These are phyloP conservation scores for Strix uralensis DNA, from an alignment of 2,113 vertebrate genomes.

Conservation along the genomic window DNA sequence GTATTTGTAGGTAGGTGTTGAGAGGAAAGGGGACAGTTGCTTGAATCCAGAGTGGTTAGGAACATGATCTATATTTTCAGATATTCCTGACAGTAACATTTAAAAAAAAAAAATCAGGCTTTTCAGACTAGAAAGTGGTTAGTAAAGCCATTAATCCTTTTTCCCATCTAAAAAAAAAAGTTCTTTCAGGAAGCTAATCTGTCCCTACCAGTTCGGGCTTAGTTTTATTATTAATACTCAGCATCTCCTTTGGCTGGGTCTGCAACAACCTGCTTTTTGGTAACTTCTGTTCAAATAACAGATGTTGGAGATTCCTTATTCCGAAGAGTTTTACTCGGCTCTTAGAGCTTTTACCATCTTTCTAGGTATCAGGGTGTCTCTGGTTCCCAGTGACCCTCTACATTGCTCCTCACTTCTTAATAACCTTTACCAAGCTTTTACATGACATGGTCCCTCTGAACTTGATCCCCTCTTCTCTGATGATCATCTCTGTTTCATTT, in stretches of 20 bases:
- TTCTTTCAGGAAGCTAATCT: background rate
- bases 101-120: background rate
- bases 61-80: accelerated
- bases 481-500: slow-evolving; percentile 41
- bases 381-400: background rate
- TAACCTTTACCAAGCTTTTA: background rate
- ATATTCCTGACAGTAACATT: background rate
- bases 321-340: background rate
- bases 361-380: background rate
- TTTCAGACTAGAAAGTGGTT: background rate
- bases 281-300: background rate
- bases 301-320: background rate
- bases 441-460: background rate
- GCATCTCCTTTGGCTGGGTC: background rate
- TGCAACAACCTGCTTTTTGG: background rate
- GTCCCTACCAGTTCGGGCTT: background rate
- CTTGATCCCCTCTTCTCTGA: background rate
- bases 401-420: background rate
- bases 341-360: background rate
- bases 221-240: background rate
- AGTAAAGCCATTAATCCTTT: background rate
- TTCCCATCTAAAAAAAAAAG: background rate
- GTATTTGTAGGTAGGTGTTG: background rate
- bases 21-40: background rate
- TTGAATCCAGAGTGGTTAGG: background rate